Conservation (phyloP, 2,888 invertebrate species). For the Chironomus tentans region DNA sequence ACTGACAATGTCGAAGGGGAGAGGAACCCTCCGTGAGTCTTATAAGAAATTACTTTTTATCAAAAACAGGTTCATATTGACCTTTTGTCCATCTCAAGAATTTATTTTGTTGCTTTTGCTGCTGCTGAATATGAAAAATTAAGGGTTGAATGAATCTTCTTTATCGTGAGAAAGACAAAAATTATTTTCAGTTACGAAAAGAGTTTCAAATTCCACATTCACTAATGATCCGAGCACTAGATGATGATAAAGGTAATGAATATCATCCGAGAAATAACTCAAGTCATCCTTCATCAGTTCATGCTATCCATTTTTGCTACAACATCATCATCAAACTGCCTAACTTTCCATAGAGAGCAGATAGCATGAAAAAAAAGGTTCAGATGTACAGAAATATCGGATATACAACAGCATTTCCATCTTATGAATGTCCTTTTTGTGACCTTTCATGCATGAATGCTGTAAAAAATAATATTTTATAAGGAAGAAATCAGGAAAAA, state of each 20-base stretch:
- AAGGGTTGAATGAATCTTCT: neutral
- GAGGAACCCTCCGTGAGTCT: neutral
- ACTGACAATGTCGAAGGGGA: neutral
- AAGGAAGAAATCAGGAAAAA: neutral
- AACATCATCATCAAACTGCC: neutral
- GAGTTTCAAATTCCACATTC: neutral
- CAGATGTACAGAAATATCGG: neutral
- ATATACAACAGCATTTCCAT: neutral
- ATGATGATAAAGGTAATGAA: neutral
- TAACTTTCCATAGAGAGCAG: neutral
- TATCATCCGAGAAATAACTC: neutral
- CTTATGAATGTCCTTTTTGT: slow-evolving; percentile 19
- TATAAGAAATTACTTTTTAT: neutral
- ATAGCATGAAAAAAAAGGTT: neutral
- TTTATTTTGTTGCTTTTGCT: neutral
- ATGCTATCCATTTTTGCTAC: neutral
- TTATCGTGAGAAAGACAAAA: slow-evolving; percentile 8
- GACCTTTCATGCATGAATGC: slow-evolving; percentile 9
- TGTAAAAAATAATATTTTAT: neutral
- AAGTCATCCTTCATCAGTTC: neutral
- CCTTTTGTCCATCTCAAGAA: slow-evolving; percentile 6
- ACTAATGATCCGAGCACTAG: neutral
- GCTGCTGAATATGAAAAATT: neutral
- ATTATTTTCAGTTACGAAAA: neutral
- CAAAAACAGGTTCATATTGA: slow-evolving; percentile 23